A percentile compares a stretch with the other conserved stretches of the same genome.
Conservation (phyloP, 2,888 invertebrate genomes). For the Gnatocerus cornutus region DNA sequence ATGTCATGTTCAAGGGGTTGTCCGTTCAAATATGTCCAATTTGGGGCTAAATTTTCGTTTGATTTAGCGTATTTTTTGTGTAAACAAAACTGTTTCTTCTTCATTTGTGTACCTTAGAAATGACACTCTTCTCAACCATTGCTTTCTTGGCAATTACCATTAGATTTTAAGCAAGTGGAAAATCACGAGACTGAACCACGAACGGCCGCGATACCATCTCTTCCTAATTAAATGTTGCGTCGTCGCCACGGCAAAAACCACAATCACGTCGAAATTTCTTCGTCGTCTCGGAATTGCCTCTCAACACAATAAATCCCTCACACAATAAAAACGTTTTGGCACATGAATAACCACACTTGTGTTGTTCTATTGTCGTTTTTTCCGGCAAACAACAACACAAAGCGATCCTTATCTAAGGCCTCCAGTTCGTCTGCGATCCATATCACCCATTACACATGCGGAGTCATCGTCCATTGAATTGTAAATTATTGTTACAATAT, state of each 20-base stretch:
- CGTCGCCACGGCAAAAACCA: conserved; percentile 1
- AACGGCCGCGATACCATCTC: conserved; percentile 39
- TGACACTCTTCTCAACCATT: not conserved
- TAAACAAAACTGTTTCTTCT: too few relatives aligned
- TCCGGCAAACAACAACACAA: conserved; percentile 39
- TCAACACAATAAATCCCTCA: conserved; percentile 33
- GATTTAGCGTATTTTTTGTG: too few relatives aligned
- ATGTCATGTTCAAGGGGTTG: too few relatives aligned
- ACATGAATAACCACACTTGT: conserved; percentile 46
- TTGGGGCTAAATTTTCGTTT: too few relatives aligned
- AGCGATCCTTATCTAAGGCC: conserved; percentile 50
- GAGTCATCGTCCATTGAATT: conserved; percentile 68
- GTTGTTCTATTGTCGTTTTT: conserved; percentile 48
- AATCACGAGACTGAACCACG: conserved; percentile 46
- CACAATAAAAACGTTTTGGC: conserved; percentile 47
- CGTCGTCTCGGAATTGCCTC: conserved; percentile 10
- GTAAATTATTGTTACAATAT: conserved; percentile 66
- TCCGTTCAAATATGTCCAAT: too few relatives aligned
- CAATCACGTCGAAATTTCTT: conserved; percentile 12
- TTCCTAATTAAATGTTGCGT: conserved; percentile 42
- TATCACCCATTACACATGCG: conserved; percentile 66
- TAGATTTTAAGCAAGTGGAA: conserved; percentile 45
- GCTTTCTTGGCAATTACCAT: conserved; percentile 22
- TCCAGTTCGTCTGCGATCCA: conserved; percentile 57
- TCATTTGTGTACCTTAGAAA: too few relatives aligned